Evolutionary conservation across 2,113 vertebrate genomes (phyloP).

Genomic region (Sakesphorus luctuosus): DNA sequence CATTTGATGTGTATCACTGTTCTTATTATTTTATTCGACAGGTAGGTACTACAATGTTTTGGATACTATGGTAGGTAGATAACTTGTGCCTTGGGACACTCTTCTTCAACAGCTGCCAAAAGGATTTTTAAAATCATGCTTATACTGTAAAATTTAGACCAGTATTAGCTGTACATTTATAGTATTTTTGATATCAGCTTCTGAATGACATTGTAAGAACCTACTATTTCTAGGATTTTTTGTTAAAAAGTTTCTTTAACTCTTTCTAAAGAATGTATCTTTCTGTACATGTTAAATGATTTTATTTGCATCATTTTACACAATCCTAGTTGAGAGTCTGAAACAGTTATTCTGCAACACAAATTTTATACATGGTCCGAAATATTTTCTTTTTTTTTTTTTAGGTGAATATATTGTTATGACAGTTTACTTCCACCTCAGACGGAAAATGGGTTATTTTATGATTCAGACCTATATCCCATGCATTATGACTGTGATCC

Average conservation of each 20-base stretch:
- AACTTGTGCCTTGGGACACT: background rate
- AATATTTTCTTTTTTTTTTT: background rate
- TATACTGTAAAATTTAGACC: background rate
- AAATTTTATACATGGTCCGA: background rate
- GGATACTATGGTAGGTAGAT: background rate
- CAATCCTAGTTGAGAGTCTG: background rate
- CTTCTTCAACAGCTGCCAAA: background rate
- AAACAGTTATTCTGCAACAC: background rate
- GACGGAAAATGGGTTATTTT: constrained; percentile 99
- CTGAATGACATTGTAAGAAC: background rate
- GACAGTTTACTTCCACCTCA: constrained; percentile 96
- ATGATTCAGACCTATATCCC: constrained; percentile 99
- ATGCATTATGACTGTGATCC: constrained; percentile 99
- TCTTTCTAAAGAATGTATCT: background rate
- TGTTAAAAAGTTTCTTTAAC: background rate
- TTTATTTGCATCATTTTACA: background rate
- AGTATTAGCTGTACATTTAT: background rate
- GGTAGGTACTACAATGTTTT: background rate
- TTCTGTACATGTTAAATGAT: background rate
- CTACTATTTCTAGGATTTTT: background rate
- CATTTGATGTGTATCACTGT: background rate
- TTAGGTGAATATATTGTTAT: constrained; percentile 98
- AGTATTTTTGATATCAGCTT: background rate
- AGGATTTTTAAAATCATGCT: background rate
- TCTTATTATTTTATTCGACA: background rate